Base-by-base conservation (phyloP, 2,888 invertebrate genomes). In the Polia nebulosa region DNA sequence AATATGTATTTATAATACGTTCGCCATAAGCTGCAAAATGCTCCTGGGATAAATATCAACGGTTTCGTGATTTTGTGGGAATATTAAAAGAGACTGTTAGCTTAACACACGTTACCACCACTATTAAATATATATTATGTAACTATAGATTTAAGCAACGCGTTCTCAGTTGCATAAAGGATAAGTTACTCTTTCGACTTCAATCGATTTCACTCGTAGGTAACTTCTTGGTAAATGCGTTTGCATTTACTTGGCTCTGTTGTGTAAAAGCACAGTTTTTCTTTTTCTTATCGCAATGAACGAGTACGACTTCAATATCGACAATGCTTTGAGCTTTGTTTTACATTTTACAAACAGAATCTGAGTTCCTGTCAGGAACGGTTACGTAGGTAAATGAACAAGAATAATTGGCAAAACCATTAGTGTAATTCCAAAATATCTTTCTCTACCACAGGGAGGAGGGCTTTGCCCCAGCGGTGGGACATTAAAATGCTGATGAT, bases 1-100 rank as follows among this genome's bases (percentile, higher is more conserved):
- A 69, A 80, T 73, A 83, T 58, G 80, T 80, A 80, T 85, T 82
- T 78, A 78, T 82, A 78, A 83, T 80, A 76, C 65, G 64, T 74
- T 69, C 53, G 41, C 70, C 68, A 79, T 75, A 79, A 74, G 70
- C 69, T 70, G 71, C 55, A 70, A 84, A 84, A 75, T 73, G 56
- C 74, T 74, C 69, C 51, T 64, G 76, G 67, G 78, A 80, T 78
- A 74, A 61, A 74, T 79, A 72, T 78, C 63, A 83, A 72, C 64
- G 55, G 53, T 56, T 72, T 70, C 58, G 71, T 83, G 81, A 78
- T 78, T 84, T 71, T 69, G 56, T 67, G 57, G 36, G 44, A 65
- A 81, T 74, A 69, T 71, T 60, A 75, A 53, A 76, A 72, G 49
- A 57, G 55, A 27, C 52, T 72, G 32, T 25, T 36, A 45, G 36